Base-by-base conservation (phyloP, 2,797 vertebrate species). In the Parauchenoglanis ngamensis region DNA sequence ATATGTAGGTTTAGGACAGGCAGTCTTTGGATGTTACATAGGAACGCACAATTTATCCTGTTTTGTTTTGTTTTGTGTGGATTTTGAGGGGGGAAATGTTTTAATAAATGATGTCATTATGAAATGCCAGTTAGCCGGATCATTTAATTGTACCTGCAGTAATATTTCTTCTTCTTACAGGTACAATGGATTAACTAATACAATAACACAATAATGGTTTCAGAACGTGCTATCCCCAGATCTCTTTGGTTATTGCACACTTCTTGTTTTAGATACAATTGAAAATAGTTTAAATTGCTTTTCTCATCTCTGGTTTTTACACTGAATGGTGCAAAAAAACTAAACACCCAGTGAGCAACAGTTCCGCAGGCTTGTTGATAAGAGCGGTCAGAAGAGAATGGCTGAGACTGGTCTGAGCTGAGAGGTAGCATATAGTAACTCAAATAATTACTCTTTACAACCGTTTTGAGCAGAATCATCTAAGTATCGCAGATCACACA, bases 31-130 rank as follows among this genome's bases (percentile, higher is more conserved):
- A 56, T 89, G 86, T 75, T 82, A 65, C 59, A 63, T 54, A 49
- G 23, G 70, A 52, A 57, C 2, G 72, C 49, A 84, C 31, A 44
- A 25, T 54, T 75, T 44, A 19, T 31, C n/a, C 3, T 3, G 23
- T 76, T 49, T 49, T 49, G 4, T 21, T 28, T 83, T 75, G 44
- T 80, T 56, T 81, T 73, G 86, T 76, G 67, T 86, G 86, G 65
- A 89, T 56, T 77, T 77, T 21, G 15, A 12, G 54, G 28, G 19
- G n/a, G 67, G 88, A 88, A 83, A 75, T 75, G 76, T 92, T 91
- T 92, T 70, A 94, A 94, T 94, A 94, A 95, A 95, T 86, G 46
- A 90, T 87, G 90, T 31, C 85, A 88, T 85, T 88, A 83, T 70
- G 87, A 77, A 86, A 89, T 86, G 17, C 19, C 61, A 28, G 15